Conservation (phyloP, 30 jellyfish, hydroid and myxozoan species). For the Aurelia sp. region DNA sequence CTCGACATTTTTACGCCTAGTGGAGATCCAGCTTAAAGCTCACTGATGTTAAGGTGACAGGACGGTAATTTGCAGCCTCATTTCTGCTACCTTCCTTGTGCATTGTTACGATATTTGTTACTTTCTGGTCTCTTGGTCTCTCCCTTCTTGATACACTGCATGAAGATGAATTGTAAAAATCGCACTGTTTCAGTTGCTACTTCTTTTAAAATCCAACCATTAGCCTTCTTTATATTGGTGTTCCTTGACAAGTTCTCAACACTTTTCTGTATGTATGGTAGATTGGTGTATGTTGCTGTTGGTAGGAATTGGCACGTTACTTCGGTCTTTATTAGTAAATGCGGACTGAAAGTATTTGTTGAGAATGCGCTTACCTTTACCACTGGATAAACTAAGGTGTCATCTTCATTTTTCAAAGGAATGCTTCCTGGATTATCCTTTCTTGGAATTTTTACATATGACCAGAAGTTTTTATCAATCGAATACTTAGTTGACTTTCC, state of each 20-base stretch:
- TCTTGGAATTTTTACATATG: too few relatives aligned
- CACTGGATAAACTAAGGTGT: too few relatives aligned
- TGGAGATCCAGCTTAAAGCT: too few relatives aligned
- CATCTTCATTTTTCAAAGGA: too few relatives aligned
- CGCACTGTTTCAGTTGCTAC: neutral
- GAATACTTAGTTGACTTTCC: too few relatives aligned
- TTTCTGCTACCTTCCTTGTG: neutral
- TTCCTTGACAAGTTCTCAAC: conserved; percentile 1
- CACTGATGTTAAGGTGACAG: too few relatives aligned
- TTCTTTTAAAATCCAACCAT: neutral
- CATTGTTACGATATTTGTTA: neutral
- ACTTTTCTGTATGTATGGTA: neutral
- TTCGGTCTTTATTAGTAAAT: neutral
- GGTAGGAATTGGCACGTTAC: neutral
- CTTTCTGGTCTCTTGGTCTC: neutral
- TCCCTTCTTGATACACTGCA: neutral
- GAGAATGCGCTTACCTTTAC: neutral
- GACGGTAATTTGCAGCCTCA: neutral
- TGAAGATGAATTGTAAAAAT: conserved; percentile 1
- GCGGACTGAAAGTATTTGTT: neutral
- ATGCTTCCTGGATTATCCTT: too few relatives aligned
- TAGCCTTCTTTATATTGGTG: neutral
- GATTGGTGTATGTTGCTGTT: conserved; percentile 8
- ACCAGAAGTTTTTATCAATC: too few relatives aligned
- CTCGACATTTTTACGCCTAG: too few relatives aligned